These are phyloP conservation scores for Scrobipalpa costella DNA, from an alignment of 2,888 invertebrate genomes.

Conservation along the genomic window DNA sequence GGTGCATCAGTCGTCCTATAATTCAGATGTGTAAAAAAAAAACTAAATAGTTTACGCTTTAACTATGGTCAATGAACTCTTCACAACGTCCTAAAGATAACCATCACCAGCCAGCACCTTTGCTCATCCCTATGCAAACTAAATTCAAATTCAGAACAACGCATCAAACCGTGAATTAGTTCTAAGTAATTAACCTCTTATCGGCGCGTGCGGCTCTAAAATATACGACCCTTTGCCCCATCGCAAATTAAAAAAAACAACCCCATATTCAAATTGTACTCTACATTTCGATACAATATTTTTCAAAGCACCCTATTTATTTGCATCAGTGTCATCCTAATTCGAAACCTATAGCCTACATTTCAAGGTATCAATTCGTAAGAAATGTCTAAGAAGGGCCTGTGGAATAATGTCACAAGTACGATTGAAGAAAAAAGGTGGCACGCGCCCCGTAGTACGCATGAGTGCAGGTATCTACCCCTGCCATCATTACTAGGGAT, in stretches of 20 bases:
- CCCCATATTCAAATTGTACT: constrained; percentile 78
- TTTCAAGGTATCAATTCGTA: constrained; percentile 35
- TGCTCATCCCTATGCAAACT: constrained; percentile 17
- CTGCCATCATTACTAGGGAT: constrained; percentile 61
- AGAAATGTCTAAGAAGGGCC: neutral
- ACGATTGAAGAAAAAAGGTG: constrained; percentile 76
- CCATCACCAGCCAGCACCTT: constrained; percentile 9
- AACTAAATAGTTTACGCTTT: neutral
- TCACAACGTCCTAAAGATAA: constrained; percentile 8
- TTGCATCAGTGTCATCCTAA: constrained; percentile 21
- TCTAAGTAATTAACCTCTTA: constrained; percentile 77
- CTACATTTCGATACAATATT: constrained; percentile 72
- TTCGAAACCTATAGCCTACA: constrained; percentile 10
- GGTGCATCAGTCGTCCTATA: too few relatives aligned
- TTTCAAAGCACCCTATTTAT: constrained; percentile 50
- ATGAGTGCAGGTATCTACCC: constrained; percentile 72
- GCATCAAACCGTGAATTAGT: constrained; percentile 70
- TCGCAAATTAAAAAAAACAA: constrained; percentile 50
- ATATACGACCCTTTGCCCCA: constrained; percentile 56
- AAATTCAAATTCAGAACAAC: constrained; percentile 51
- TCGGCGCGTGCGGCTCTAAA: constrained; percentile 71
- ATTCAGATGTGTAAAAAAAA: too few relatives aligned
- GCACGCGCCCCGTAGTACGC: constrained; percentile 74
- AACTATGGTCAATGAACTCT: constrained; percentile 9
- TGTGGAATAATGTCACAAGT: constrained; percentile 54